Percentiles rank a stretch among this genome's conserved stretches.
phyloP scores from a whole-genome alignment of 2,888 invertebrate genomes.

The Coelinius sp. region DNA sequence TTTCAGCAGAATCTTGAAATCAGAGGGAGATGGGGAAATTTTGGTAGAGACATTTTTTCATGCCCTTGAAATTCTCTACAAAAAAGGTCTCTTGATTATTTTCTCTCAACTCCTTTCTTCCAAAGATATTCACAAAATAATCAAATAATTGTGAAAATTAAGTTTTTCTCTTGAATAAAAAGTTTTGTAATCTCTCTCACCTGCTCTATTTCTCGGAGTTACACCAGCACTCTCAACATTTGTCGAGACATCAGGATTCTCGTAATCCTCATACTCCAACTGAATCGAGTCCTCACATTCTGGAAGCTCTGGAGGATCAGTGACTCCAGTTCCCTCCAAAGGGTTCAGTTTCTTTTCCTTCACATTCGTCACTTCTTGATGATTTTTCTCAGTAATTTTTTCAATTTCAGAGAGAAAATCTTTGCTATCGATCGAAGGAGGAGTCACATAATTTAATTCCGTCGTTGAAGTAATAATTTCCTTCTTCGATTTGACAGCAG shows the following conservation, averaged over 20 bases:
- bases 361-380: neutral
- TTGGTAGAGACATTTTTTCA: too few species aligned
- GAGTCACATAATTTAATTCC: neutral
- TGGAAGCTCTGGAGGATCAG: neutral
- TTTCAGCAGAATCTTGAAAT: too few species aligned
- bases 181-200: neutral
- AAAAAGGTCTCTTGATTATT: too few species aligned
- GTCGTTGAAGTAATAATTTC: neutral
- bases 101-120: too few species aligned
- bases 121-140: too few species aligned
- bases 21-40: too few species aligned
- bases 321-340: neutral
- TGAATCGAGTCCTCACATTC: neutral
- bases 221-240: neutral
- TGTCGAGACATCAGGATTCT: neutral
- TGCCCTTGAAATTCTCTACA: too few species aligned
- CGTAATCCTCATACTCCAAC: neutral
- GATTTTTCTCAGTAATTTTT: neutral
- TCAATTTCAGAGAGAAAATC: constrained; percentile 3
- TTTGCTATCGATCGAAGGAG: constrained; percentile 3
- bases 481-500: constrained; percentile 1
- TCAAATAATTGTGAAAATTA: too few species aligned
- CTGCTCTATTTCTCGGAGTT: neutral
- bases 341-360: neutral
- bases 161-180: neutral